phyloP scores from a whole-genome alignment of 1,140 invertebrate genomes.

The Rhyacophila brunnea region DNA sequence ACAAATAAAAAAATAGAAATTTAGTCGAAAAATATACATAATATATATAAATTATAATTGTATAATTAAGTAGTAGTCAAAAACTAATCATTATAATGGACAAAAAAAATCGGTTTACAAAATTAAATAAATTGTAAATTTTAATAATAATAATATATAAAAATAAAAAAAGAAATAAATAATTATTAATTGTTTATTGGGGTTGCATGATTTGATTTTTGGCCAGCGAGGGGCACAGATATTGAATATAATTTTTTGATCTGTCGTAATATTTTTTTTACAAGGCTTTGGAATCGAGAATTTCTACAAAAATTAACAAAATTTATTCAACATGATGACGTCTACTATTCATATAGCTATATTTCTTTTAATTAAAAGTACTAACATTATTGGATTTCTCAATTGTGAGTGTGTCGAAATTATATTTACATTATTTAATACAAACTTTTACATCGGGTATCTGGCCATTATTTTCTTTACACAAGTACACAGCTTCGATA shows the following conservation, averaged over 20 bases:
- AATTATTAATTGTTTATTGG: conserved; percentile 7
- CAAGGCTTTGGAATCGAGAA: conserved; percentile 29
- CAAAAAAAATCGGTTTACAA: conserved; percentile 11
- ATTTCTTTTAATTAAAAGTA: conserved; percentile 32
- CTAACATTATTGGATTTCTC: conserved; percentile 28
- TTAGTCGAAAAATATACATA: conserved; percentile 6
- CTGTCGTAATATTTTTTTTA: conserved; percentile 15
- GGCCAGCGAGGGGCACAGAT: conserved; percentile 8
- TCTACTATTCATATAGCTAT: conserved; percentile 32
- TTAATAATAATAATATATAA: conserved; percentile 10
- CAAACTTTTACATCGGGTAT: conserved; percentile 14
- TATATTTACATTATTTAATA: conserved; percentile 31
- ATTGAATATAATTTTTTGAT: conserved; percentile 15
- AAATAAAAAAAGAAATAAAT: conserved; percentile 10
- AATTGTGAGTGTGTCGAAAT: conserved; percentile 28
- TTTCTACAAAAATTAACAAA: conserved; percentile 29
- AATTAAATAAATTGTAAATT: conserved; percentile 10
- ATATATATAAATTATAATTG: conserved; percentile 2
- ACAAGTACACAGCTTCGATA: conserved; percentile 15
- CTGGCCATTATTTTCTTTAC: conserved; percentile 12
- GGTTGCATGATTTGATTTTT: conserved; percentile 13
- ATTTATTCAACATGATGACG: conserved; percentile 24
- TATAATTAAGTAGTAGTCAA: neutral
- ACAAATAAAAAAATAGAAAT: conserved; percentile 11
- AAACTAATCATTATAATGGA: conserved; percentile 12